Evolutionary conservation across 2,888 invertebrate species (phyloP).

Genomic region (Platycnemis pennipes): DNA sequence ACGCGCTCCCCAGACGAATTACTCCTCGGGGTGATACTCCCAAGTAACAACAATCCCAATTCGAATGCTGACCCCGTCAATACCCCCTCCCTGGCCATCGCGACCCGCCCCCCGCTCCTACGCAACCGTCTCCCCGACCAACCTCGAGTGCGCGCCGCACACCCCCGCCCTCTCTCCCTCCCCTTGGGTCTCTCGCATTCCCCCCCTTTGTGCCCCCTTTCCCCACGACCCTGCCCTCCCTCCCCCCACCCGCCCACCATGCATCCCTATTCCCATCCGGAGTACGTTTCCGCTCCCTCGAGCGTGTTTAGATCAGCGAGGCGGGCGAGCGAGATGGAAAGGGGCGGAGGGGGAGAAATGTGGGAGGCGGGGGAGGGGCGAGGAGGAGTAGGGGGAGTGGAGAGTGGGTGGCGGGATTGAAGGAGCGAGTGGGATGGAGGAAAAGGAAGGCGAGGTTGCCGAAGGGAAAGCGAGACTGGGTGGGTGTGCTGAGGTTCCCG

Average conservation of each 20-base stretch:
- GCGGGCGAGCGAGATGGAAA: conserved; percentile 26
- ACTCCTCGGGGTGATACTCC: neutral
- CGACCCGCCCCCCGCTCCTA: neutral
- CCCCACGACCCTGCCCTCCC: neutral
- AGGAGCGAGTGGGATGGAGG: neutral
- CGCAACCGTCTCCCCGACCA: neutral
- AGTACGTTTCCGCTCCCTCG: conserved; percentile 2
- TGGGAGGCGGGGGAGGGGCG: neutral
- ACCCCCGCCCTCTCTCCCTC: neutral
- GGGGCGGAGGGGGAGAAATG: neutral
- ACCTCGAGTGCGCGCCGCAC: neutral
- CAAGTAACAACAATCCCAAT: neutral
- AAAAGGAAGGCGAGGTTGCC: neutral
- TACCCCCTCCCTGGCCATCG: neutral
- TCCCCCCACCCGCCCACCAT: neutral
- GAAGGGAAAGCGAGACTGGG: conserved; percentile 7
- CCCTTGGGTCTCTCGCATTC: neutral
- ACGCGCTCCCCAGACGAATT: neutral
- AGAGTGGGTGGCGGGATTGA: neutral
- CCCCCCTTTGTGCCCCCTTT: neutral
- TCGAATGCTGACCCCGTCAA: neutral
- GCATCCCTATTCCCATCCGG: neutral
- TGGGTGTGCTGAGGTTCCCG: neutral
- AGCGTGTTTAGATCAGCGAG: conserved; percentile 35
- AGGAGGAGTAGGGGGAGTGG: neutral